Conservation (phyloP, 2,888 invertebrate species). For the Cylindroiulus punctatus region DNA sequence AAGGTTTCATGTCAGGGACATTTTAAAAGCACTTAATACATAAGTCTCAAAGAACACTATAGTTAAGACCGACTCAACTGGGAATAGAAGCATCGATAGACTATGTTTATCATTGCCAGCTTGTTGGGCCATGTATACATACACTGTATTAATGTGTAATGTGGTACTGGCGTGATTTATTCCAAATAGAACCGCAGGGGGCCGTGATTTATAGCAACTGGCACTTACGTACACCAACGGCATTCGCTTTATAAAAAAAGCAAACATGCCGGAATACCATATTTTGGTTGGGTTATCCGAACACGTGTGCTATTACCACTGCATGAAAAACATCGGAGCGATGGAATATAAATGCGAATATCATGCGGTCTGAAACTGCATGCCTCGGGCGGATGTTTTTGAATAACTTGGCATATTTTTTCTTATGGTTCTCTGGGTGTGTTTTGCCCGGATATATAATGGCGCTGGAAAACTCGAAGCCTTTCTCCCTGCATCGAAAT, state of each 20-base stretch:
- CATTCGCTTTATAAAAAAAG: not conserved
- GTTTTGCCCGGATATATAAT: not conserved
- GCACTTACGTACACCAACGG: not conserved
- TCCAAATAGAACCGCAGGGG: not conserved
- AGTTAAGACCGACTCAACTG: not conserved
- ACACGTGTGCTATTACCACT: constrained; percentile 42
- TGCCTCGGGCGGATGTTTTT: not conserved
- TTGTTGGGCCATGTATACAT: not conserved
- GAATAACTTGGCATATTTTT: constrained; percentile 34
- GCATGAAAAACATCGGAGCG: not conserved
- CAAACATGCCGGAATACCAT: not conserved
- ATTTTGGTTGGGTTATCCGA: not conserved
- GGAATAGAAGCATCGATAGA: not conserved
- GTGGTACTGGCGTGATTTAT: not conserved
- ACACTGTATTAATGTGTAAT: not conserved
- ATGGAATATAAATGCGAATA: constrained; percentile 42
- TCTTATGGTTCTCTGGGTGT: not conserved
- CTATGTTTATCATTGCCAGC: not conserved
- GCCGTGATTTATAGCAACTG: not conserved
- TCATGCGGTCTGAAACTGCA: not conserved
- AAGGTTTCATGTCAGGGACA: too few relatives aligned
- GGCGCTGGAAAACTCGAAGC: not conserved
- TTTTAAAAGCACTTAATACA: not conserved
- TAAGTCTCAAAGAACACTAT: too few relatives aligned
- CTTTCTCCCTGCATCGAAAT: constrained; percentile 34